Base-by-base conservation (phyloP, 2,888 invertebrate genomes). In the Tenthredo scrophulariae region DNA sequence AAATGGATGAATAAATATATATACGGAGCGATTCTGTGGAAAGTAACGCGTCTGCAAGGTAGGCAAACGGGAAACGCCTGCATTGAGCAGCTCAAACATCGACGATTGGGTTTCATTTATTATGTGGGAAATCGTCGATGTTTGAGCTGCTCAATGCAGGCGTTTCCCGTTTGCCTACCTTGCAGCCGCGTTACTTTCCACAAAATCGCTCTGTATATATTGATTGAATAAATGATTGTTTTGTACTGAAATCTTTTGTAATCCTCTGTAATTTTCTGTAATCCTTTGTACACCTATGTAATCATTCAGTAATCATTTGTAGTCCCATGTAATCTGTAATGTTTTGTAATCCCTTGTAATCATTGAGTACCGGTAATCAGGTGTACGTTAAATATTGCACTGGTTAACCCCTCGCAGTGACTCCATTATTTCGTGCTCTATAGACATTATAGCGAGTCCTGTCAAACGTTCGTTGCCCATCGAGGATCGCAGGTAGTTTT, bases 401-500 rank as follows among this genome's bases (percentile, higher is more conserved):
- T 70, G 70, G 70, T 70, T 70, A 70, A 70, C 70, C 70, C 70
- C 70, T 70, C 70, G 70, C 26, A 46, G 26, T 7, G 46, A 75
- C 0, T 29, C 46, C 29, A 75, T 75, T 46, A 79, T 33, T 37
- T 86, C 83, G 29, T 84, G 54, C 18, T 87, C 85, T 33, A 86
- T 87, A 15, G 86, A 85, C 50, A 86, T 70, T 46, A 86, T 77
- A 29, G 86, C 75, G 22, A 87, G 54, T 22, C 75, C 65, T 26
- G 22, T 50, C 54, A 87, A 77, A 54, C 84, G 72, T 6, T 86
- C 74, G 80, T 87, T 85, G 9, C n/a, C 67, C 84, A 87, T 86
- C 9, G 85, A 84, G 13, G 85, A 85, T 5, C 86, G 75, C 54
- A 86, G 58, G 74, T 86, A 87, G 58, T 67, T 86, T 84, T 86